Evolutionary conservation across 2,113 vertebrate genomes (phyloP).

Genomic region (Ifrita kowaldi): DNA sequence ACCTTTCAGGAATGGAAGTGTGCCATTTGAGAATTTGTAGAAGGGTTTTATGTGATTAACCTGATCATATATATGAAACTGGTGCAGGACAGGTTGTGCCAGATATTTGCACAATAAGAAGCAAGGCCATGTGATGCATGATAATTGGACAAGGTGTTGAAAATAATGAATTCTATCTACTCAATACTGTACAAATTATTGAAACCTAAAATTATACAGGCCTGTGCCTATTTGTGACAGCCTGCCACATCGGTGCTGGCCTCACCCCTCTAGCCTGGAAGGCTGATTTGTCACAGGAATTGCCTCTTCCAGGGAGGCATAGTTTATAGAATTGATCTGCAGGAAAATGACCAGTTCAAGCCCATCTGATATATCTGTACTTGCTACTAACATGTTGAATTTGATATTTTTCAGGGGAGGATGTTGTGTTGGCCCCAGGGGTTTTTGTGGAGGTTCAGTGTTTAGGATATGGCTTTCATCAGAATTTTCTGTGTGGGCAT

Average conservation of each 20-base stretch:
- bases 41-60: neutral
- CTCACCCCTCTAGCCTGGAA: neutral
- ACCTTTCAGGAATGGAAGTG: slow-evolving; percentile 36
- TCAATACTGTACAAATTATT: neutral
- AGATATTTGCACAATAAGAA: neutral
- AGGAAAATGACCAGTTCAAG: neutral
- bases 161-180: neutral
- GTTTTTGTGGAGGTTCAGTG: neutral
- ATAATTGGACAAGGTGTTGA: neutral
- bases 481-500: neutral
- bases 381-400: neutral
- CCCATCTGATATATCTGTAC: neutral
- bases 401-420: neutral
- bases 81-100: neutral
- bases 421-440: neutral
- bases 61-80: neutral
- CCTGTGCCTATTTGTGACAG: neutral
- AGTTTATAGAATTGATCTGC: neutral
- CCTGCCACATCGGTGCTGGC: neutral
- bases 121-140: neutral
- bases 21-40: neutral
- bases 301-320: neutral
- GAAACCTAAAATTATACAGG: neutral
- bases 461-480: neutral
- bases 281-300: neutral